phyloP scores from a whole-genome alignment of 2,113 vertebrate species.

The Campylomormyrus numenius region DNA sequence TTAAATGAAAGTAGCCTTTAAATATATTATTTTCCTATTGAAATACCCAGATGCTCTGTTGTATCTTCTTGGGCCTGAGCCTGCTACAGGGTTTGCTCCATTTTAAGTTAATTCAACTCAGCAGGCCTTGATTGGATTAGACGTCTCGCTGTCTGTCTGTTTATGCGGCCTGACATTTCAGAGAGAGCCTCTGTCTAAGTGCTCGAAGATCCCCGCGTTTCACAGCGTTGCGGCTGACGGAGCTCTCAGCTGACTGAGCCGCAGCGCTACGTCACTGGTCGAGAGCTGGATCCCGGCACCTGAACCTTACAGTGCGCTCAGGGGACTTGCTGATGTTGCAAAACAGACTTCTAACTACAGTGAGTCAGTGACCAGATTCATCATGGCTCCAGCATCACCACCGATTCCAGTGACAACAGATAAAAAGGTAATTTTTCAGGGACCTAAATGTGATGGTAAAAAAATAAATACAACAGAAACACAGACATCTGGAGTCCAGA shows the following conservation, averaged over 20 bases:
- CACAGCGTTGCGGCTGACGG: neutral
- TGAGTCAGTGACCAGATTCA: neutral
- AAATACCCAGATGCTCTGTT: neutral
- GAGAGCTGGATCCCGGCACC: neutral
- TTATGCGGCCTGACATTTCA: neutral
- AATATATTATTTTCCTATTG: neutral
- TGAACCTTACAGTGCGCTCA: neutral
- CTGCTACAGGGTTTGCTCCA: neutral
- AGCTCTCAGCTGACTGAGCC: neutral
- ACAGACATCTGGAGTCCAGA: neutral
- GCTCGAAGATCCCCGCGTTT: neutral
- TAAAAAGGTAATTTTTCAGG: neutral
- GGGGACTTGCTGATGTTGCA: neutral
- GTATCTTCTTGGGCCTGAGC: neutral
- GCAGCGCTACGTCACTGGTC: neutral
- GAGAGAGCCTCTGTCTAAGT: neutral
- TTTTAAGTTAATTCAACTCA: conserved; percentile 1
- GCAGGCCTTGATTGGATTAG: conserved; percentile 7
- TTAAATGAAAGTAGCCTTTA: neutral
- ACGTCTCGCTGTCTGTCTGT: neutral
- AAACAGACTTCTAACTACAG: neutral
- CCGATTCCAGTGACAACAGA: neutral
- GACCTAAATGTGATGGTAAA: neutral
- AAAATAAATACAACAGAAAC: neutral
- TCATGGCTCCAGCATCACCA: neutral